These are phyloP conservation scores for Seriola rivoliana DNA, from an alignment of 2,113 vertebrate species.

Conservation along the genomic window DNA sequence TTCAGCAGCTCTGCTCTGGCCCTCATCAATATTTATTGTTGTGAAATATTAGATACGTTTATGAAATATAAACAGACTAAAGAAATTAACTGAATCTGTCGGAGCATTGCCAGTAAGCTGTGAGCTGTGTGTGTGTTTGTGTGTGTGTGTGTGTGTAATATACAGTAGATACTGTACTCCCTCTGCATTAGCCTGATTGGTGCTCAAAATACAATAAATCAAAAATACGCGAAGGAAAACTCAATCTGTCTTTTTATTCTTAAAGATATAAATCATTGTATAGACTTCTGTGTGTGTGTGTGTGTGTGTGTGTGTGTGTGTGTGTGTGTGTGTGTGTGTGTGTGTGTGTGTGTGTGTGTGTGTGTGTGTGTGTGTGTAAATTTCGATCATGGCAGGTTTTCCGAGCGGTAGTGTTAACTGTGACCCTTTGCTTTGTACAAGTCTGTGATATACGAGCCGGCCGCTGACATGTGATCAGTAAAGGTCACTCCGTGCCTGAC, in stretches of 20 bases:
- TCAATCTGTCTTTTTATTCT: not conserved
- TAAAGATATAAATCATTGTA: not conserved
- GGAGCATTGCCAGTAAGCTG: conserved; percentile 6
- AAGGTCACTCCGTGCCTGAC: conserved; percentile 24
- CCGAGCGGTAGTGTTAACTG: not conserved
- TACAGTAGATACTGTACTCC: not conserved
- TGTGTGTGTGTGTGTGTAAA: not conserved
- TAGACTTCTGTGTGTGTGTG: not conserved
- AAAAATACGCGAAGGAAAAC: not conserved
- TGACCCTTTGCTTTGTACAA: not conserved
- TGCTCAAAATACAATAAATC: conserved; percentile 29
- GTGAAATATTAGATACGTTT: not conserved
- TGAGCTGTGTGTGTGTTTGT: not conserved
- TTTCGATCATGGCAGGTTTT: not conserved
- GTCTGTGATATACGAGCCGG: conserved; percentile 5
- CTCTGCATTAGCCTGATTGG: conserved; percentile 57
- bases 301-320: conserved; percentile 13
- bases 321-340: not conserved
- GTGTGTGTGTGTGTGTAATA: not conserved
- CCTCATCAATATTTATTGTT: conserved; percentile 5
- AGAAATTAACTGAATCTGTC: conserved; percentile 19
- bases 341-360: conserved; percentile 13
- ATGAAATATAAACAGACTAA: conserved; percentile 30
- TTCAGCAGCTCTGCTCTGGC: not conserved
- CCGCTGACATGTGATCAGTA: conserved; percentile 48